Base-by-base conservation (phyloP, 2,888 invertebrate genomes). In the Pterostichus niger region DNA sequence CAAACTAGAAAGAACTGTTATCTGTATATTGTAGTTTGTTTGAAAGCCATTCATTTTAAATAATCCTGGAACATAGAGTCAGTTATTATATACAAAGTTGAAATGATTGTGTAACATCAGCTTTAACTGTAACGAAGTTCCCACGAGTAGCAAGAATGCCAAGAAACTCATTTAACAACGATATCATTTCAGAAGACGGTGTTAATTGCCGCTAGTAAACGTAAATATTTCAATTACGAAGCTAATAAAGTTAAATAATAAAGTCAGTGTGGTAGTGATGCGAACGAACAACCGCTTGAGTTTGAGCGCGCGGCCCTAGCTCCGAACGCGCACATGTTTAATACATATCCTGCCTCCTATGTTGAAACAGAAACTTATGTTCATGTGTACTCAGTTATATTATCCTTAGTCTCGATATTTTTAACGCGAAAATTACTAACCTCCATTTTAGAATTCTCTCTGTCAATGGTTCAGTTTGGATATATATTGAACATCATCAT, bases 201-300 rank as follows among this genome's bases (percentile, higher is more conserved):
- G 80, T 80, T 80, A 80, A 80, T 80, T 68, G 52, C 80, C 35
- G 80, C 68, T 80, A 49, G 68, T 80, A 80, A 80, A 80, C 80
- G 61, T 80, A 80, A 80, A 80, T 80, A 80, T 80, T 80, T 80
- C 80, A 80, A 80, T 80, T 80, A 80, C 61, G 59, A 52, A 64
- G 68, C 80, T 80, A 80, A 80, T 80, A 80, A 80, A 80, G 80
- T 80, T 80, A 46, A 64, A 49, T 80, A 61, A 68, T 64, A 56
- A 56, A 76, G 76, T 76, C 76, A 56, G 31, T 44, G 44, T 44
- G 44, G 68, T 15, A 40, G 17, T 40, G 15, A 71, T 17, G 44
- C 68, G 68, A 44, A 64, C 10, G 17, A 13, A 40, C 7, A 40
- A 71, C 44, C 10, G 68, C 68, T 71, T 10, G 13, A 71, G 11